phyloP scores from a whole-genome alignment of 2,113 vertebrate species.

The Anolis sagrei region DNA sequence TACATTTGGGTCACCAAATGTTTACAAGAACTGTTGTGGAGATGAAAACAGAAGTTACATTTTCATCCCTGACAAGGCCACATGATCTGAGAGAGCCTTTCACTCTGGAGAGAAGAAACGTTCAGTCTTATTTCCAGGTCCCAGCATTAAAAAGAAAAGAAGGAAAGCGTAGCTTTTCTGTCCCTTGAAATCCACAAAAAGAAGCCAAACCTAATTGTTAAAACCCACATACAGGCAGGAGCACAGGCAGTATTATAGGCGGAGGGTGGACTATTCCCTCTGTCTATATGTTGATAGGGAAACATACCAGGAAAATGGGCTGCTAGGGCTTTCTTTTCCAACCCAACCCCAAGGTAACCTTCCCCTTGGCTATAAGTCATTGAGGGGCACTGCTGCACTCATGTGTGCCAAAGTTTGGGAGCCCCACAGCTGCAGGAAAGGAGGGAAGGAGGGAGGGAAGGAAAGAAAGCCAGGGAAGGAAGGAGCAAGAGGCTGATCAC shows the following conservation, averaged over 20 bases:
- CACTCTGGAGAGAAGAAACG: neutral
- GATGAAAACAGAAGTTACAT: neutral
- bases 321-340: too few relatives aligned
- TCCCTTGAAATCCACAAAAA: too few relatives aligned
- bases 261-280: neutral
- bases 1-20: too few relatives aligned
- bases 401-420: neutral
- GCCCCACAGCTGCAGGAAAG: too few relatives aligned
- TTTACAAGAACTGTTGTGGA: neutral
- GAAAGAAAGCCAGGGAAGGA: too few relatives aligned
- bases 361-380: neutral
- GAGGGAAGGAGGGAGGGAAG: too few relatives aligned
- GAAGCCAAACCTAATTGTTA: neutral
- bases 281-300: neutral
- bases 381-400: neutral
- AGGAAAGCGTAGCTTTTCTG: neutral
- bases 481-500: neutral
- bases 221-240: neutral
- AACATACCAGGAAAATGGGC: neutral
- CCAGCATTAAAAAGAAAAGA: neutral
- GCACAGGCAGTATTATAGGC: neutral
- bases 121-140: neutral
- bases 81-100: neutral
- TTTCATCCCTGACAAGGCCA: neutral
- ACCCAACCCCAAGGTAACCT: too few relatives aligned